Evolutionary conservation across 2,797 vertebrate species (phyloP).

Genomic region (Carapus acus): DNA sequence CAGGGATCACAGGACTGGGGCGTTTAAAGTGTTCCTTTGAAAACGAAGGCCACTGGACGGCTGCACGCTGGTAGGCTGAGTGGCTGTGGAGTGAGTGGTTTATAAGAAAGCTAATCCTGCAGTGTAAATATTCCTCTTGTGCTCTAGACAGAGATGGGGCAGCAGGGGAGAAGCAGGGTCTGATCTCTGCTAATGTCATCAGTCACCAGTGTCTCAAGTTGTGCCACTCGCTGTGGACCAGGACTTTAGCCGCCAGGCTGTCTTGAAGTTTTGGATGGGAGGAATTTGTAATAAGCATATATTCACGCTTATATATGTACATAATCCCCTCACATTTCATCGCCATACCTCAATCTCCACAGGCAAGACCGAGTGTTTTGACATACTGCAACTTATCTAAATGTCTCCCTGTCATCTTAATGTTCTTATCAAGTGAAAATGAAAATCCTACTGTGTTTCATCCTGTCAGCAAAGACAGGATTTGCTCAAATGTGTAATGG

Average conservation of each 20-base stretch:
- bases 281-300: slow-evolving; percentile 15
- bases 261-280: slow-evolving; percentile 20
- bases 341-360: no score
- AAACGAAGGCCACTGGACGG: slow-evolving; percentile 24
- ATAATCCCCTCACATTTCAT: not conserved
- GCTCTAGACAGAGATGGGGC: slow-evolving; percentile 42
- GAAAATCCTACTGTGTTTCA: no score
- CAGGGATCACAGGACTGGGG: slow-evolving; percentile 15
- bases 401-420: not conserved
- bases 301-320: slow-evolving; percentile 4
- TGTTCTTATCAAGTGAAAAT: no score
- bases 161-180: slow-evolving; percentile 21
- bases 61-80: slow-evolving; percentile 2
- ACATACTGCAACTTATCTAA: not conserved
- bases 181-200: slow-evolving; percentile 65
- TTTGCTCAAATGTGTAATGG: no score
- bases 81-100: slow-evolving; percentile 40
- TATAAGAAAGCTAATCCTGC: slow-evolving; percentile 41
- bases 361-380: no score
- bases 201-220: slow-evolving; percentile 50
- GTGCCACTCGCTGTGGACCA: slow-evolving; percentile 18
- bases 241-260: slow-evolving; percentile 7
- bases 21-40: slow-evolving; percentile 25
- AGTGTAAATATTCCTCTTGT: slow-evolving; percentile 48
- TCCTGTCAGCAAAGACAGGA: no score